Conservation (phyloP, 2,113 vertebrate genomes). For the Polypterus senegalus region DNA sequence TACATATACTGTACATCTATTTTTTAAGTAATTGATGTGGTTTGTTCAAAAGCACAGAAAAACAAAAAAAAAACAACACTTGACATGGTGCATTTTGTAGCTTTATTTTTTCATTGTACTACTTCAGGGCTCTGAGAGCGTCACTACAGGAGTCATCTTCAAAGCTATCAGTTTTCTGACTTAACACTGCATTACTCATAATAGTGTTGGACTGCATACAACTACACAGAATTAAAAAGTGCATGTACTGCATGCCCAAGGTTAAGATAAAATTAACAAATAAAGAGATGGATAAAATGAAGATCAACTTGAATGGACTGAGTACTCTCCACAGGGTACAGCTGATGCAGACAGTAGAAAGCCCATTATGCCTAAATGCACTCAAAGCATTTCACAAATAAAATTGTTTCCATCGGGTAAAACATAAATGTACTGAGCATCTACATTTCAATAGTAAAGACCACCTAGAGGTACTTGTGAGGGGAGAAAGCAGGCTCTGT, state of each 20-base stretch:
- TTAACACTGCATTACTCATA: conserved; percentile 73
- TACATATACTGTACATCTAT: no score
- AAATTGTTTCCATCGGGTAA: conserved; percentile 60
- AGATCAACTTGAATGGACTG: conserved; percentile 71
- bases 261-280: conserved; percentile 77
- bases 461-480: conserved; percentile 38
- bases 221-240: conserved; percentile 49
- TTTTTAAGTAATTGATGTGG: no score
- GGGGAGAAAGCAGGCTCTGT: conserved; percentile 20
- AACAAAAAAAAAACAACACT: no score
- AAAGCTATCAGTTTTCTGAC: conserved; percentile 58
- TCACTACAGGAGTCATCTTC: conserved; percentile 42
- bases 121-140: neutral
- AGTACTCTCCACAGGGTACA: conserved; percentile 59
- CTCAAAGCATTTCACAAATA: conserved; percentile 57
- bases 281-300: conserved; percentile 74
- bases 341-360: conserved; percentile 53
- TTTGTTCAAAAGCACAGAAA: no score
- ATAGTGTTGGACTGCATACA: conserved; percentile 70
- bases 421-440: conserved; percentile 43
- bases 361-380: conserved; percentile 64
- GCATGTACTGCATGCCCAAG: conserved; percentile 66
- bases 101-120: no score
- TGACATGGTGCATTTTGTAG: no score
- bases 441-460: conserved; percentile 40